Evolutionary conservation across 2,797 vertebrate species (phyloP).

Genomic region (Trachops cirrhosus): DNA sequence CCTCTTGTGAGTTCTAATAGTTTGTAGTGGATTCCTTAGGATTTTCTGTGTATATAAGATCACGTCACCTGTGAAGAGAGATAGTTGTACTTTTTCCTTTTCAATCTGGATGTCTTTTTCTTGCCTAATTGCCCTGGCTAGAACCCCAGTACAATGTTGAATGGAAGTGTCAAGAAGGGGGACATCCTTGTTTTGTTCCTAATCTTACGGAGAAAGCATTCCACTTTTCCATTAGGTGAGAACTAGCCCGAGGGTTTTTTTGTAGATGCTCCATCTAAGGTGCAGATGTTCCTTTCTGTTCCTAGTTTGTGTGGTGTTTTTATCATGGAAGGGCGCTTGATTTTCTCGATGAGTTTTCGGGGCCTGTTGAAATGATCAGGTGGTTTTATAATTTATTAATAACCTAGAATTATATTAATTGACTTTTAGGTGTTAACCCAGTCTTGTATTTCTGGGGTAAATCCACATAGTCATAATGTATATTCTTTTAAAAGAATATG

Average conservation of each 20-base stretch:
- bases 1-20: neutral
- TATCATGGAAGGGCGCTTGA: no score
- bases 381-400: neutral
- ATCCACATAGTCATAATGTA: neutral
- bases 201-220: neutral
- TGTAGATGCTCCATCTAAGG: neutral
- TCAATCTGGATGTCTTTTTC: no score
- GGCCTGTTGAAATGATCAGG: no score
- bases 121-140: neutral
- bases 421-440: neutral
- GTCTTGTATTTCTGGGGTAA: neutral
- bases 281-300: neutral
- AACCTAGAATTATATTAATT: neutral
- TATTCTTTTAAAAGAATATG: neutral
- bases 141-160: neutral
- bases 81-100: no score
- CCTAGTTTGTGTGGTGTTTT: no score
- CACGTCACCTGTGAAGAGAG: neutral
- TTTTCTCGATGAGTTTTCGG: no score
- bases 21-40: neutral
- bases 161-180: neutral
- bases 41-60: neutral
- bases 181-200: neutral
- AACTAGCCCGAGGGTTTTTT: neutral
- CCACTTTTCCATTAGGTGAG: neutral